Evolutionary conservation across 2,797 vertebrate genomes (phyloP).

Genomic region (Centropyge bicolor): DNA sequence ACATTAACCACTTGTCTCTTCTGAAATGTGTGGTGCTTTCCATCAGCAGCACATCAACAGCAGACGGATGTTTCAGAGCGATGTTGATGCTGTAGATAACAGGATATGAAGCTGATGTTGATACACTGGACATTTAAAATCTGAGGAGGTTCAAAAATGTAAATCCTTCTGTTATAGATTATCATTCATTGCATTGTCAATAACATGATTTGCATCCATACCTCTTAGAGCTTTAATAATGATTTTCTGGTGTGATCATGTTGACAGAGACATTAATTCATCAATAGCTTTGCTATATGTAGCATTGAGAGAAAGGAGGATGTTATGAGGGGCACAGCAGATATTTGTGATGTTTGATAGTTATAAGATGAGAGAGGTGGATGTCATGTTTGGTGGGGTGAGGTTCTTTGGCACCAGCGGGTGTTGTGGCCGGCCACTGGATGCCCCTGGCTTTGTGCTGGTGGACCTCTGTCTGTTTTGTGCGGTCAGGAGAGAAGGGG

Average conservation of each 20-base stretch:
- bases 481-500: conserved; percentile 72
- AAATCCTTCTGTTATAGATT: conserved; percentile 28
- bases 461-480: conserved; percentile 63
- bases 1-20: conserved; percentile 16
- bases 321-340: background rate
- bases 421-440: conserved; percentile 40
- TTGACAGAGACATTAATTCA: conserved; percentile 28
- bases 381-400: conserved; percentile 26
- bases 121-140: conserved; percentile 15
- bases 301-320: background rate
- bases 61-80: background rate
- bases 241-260: conserved; percentile 41
- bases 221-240: conserved; percentile 28
- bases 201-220: conserved; percentile 31
- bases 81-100: background rate
- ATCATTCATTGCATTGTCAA: conserved; percentile 37
- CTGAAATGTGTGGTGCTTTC: conserved; percentile 12
- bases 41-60: background rate
- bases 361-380: conserved; percentile 12
- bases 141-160: conserved; percentile 18
- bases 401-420: conserved; percentile 51
- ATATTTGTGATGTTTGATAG: background rate
- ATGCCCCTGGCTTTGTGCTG: conserved; percentile 58
- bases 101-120: background rate
- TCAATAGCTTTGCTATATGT: conserved; percentile 41